Evolutionary conservation across 2,797 vertebrate genomes (phyloP), one percentile per base, ranked within the genome.

Genomic region (Halcyon smyrnensis): DNA sequence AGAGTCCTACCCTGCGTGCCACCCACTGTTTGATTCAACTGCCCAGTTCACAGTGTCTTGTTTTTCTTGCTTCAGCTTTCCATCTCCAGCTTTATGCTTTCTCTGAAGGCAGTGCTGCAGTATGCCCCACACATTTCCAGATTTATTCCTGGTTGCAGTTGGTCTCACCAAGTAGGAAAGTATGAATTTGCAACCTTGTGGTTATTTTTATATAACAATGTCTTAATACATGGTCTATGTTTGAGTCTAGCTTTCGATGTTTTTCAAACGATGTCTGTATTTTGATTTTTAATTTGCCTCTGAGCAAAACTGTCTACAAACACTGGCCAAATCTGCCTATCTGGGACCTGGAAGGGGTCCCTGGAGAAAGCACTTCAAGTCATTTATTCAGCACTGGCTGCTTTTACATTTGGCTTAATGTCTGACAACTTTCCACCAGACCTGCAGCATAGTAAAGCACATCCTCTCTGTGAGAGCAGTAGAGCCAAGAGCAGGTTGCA

Each of bases 121-220:
- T 87, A 62, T 71, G 90, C 94, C 96, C 93, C 95, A 97, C 96
- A 97, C 97, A 91, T 97, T 97, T 97, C 97, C 96, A 89, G 96
- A 97, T 97, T 98, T 98, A 97, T 97, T 98, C 97, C 97, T 98
- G 95, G 97, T 98, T 98, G 97, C 95, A 95, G 95, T 94, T 90
- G 95, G 97, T 97, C 97, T 98, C 96, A 95, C 96, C 96, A 96
- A 96, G 97, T 97, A 98, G 98, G 98, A 98, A 98, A 98, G 97
- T 98, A 98, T 98, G 98, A 98, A 97, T 97, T 97, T 97, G 96
- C 97, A 98, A 95, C 92, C 94, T 95, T 98, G 97, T 83, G 97
- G 98, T 98, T 97, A 98, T 97, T 97, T 98, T 98, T 97, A 98
- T 98, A 96, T 97, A 97, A 98, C 97, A 98, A 95, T 97, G 97